These are phyloP conservation scores for Odontocolon sp. DNA, from an alignment of 2,888 invertebrate species.

Conservation along the genomic window DNA sequence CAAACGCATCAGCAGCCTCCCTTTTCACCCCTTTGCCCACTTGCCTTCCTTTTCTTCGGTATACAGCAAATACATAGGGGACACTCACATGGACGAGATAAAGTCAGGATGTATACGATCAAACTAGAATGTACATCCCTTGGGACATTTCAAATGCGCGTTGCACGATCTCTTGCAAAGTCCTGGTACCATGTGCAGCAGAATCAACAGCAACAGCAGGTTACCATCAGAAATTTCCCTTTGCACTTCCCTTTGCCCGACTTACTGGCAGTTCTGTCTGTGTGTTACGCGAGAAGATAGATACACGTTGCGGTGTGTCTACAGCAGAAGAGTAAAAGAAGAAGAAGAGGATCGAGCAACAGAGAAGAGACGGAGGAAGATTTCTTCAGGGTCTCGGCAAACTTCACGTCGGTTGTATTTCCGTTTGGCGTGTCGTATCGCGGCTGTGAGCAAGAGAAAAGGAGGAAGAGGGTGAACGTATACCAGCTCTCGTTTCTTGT, in stretches of 20 bases:
- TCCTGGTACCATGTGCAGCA: constrained; percentile 25
- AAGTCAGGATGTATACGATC: no score
- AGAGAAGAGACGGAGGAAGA: constrained; percentile 34
- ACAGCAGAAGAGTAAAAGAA: neutral
- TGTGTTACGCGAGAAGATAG: constrained; percentile 38
- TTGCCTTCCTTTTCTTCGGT: no score
- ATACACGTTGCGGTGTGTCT: no score
- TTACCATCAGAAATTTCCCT: constrained; percentile 52
- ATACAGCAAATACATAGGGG: no score
- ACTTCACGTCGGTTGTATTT: constrained; percentile 57
- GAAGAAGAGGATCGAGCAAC: neutral
- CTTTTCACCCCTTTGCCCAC: no score
- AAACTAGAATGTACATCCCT: constrained; percentile 56
- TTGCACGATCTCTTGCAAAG: constrained; percentile 39
- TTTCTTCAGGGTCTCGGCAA: constrained; percentile 36
- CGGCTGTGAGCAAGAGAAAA: neutral
- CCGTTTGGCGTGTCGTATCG: constrained; percentile 52
- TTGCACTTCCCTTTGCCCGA: constrained; percentile 20
- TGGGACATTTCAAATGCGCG: constrained; percentile 48
- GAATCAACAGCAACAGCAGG: constrained; percentile 31
- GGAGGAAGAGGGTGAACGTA: neutral
- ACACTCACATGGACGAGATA: no score
- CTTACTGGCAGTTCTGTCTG: constrained; percentile 15
- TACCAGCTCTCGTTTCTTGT: neutral
- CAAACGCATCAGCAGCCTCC: neutral